phyloP scores from a whole-genome alignment of 2,888 invertebrate species.

The Diaphora mendica region DNA sequence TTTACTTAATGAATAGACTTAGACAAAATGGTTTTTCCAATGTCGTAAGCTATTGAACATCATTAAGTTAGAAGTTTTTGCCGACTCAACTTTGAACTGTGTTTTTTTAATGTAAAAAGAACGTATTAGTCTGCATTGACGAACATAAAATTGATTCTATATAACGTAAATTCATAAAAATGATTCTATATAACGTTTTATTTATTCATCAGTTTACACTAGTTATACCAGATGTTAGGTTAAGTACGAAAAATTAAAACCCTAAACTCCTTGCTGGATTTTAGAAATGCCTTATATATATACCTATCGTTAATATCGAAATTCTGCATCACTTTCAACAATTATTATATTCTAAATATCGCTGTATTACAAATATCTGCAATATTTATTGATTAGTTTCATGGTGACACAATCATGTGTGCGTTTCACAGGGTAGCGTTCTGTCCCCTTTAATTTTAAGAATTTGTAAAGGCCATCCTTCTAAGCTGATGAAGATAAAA shows the following conservation, averaged over 20 bases:
- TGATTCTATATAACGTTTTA: not conserved
- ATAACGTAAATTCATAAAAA: too few species aligned
- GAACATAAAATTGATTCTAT: too few species aligned
- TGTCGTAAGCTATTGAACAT: constrained; percentile 24
- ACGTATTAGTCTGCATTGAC: not conserved
- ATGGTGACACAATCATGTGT: not conserved
- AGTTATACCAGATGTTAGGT: not conserved
- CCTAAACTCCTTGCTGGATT: not conserved
- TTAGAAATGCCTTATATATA: not conserved
- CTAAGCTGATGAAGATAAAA: not conserved
- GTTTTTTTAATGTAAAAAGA: constrained; percentile 2
- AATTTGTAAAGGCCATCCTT: too few species aligned
- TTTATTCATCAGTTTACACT: too few species aligned
- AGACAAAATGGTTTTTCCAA: constrained; percentile 25
- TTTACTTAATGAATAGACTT: not conserved
- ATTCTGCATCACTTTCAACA: not conserved
- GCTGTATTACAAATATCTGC: not conserved
- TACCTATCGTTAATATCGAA: not conserved
- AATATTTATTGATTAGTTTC: not conserved
- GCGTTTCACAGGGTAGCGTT: not conserved
- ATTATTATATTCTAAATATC: not conserved
- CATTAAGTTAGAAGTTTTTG: constrained; percentile 23
- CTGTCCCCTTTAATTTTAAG: not conserved
- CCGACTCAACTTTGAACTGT: constrained; percentile 41
- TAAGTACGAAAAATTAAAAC: not conserved